Evolutionary conservation across 2,113 vertebrate genomes (phyloP), one percentile per base, ranked within the genome.

Genomic region (Chaetops frenatus): DNA sequence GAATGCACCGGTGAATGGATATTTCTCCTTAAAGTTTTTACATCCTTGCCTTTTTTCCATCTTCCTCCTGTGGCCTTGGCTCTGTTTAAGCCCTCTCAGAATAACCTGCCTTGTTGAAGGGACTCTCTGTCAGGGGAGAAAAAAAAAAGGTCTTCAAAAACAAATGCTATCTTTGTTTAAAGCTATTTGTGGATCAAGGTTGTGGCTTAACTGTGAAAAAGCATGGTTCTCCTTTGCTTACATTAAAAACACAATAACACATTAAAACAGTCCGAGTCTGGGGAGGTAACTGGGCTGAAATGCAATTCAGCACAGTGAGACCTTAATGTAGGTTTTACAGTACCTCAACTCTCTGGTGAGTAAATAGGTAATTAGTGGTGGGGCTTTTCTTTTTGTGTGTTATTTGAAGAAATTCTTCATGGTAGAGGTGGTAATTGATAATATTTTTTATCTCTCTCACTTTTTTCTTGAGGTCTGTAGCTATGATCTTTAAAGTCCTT

Each of bases 111-210:
- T 76, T 90, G 84, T 50, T 89, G 50, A 81, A 94, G 76, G 79
- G 67, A 86, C 74, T 62, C 31, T 89, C 66, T 92, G 45, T 66
- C 40, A 13, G 51, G 45, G 21, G 2, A 38, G n/a, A 3, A 10
- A 35, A 42, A 50, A 36, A 38, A 67, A 56, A 47, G 27, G 50
- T 71, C 12, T 72, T 81, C 66, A 19, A 15, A 94, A 91, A 81
- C 91, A 96, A 97, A 71, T 0, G 4, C 48, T 79, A 5, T 45
- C 92, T 80, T 95, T 96, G 90, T 96, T 94, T 92, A 56, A 83
- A 92, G 35, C 45, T 93, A 19, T 92, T 94, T 94, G 92, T 48
- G 76, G 45, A 45, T 88, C 90, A 74, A 83, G 87, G 85, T 93
- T 95, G 91, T 86, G 93, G 60, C 47, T 95, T 88, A 50, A 44